Percentiles rank a stretch among this genome's conserved stretches.
Evolutionary conservation across 2,797 vertebrate species (phyloP).

Genomic region (Arctocebus calabarensis): DNA sequence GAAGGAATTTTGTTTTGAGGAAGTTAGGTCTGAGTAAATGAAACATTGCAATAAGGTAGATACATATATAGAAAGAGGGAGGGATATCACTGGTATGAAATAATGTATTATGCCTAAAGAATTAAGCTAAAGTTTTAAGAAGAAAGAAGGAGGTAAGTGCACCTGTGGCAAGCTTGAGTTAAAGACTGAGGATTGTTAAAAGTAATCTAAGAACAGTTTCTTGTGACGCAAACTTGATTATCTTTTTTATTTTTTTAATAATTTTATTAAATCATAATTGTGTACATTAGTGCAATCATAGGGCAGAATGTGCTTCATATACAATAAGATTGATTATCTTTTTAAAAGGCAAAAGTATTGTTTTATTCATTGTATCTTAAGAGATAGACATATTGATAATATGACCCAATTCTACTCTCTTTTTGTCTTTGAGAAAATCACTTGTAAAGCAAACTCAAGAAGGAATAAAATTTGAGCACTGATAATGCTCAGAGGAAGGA

Average conservation of each 20-base stretch:
- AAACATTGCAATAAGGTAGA: background rate
- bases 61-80: background rate
- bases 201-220: conserved; percentile 44
- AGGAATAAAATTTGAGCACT: conserved; percentile 30
- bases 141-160: background rate
- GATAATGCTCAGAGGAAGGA: background rate
- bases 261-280: too few species aligned
- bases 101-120: conserved; percentile 21
- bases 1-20: conserved; percentile 1
- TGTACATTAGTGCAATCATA: too few species aligned
- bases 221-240: background rate
- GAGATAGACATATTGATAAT: conserved; percentile 17
- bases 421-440: conserved; percentile 42
- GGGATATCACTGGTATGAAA: background rate
- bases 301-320: too few species aligned
- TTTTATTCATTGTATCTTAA: conserved; percentile 29
- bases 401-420: conserved; percentile 33
- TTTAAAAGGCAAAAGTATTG: background rate
- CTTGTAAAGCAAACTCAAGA: conserved; percentile 47
- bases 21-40: conserved; percentile 32
- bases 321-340: background rate
- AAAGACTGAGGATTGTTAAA: conserved; percentile 6
- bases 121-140: conserved; percentile 31
- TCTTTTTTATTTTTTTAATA: too few species aligned
- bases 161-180: background rate